Base-by-base conservation (phyloP, 2,888 invertebrate species). In the Machimus rusticus region DNA sequence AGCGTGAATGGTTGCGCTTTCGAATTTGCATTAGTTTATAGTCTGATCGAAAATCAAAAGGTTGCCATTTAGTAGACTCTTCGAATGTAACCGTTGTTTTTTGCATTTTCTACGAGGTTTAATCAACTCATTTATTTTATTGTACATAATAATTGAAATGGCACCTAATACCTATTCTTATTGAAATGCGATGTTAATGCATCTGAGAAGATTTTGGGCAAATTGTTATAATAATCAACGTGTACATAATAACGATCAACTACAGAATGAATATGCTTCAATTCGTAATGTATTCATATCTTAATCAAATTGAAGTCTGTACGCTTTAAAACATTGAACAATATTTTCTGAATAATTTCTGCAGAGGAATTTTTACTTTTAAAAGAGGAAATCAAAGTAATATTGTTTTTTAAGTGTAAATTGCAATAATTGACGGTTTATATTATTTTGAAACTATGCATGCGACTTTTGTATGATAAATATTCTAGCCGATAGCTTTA, bases 11-110 rank as follows among this genome's bases (percentile, higher is more conserved):
- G 66, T 39, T 82, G 55, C 82, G 66, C 66, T 57, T 82, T 82
- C 82, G 51, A 82, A 37, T 55, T 43, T 78, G 39, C 37, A 78
- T 78, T 78, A 39, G 78, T 78, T 28, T 78, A 78, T 39, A 78
- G 43, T 46, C n/a, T 39, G 28, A 46, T 19, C 43, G 2, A 46
- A 39, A 78, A 37, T 37, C 39, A 82, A 28, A 31, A 57, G 66
- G 82, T 82, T 82, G 82, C 82, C 82, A 82, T 82, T 82, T 82
- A 82, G 81, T 81, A 66, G 66, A 66, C 14, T 23, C 19, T 55
- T 66, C 5, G 34, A 66, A 37, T 16, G 39, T 12, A 57, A 28
- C 19, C 39, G 28, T 55, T 51, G 19, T 81, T 46, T 81, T 23
- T 81, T 81, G 81, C 19, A 39, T 28, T 76, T 78, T 46, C 19